Base-by-base conservation (phyloP, 2,797 vertebrate genomes). In the Sphaeramia orbicularis region DNA sequence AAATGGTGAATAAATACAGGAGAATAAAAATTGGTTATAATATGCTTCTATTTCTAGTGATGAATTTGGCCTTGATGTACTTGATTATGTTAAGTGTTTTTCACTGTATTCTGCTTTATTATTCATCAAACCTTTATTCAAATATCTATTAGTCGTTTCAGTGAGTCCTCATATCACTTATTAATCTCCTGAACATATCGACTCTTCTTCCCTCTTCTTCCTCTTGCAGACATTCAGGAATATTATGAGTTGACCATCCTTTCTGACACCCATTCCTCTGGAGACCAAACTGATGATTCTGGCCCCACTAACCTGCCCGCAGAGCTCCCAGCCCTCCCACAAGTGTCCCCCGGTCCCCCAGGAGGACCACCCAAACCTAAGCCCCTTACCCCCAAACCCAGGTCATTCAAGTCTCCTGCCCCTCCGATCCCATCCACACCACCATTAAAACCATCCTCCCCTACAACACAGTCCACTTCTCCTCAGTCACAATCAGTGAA, bases 201-300 rank as follows among this genome's bases (percentile, higher is more conserved):
- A 41, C 1, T 70, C 1, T 60, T 41, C 13, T 21, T 15, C 21
- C 60, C 27, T 67, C n/a, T 5, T 27, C 24, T 6, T 27, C 2
- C 24, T 27, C 40, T 47, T 61, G 15, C 80, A 98, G 92, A 93
- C 52, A 93, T 93, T 65, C 92, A 93, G 78, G 92, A 93, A 58
- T 92, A 82, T 78, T 92, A 93, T 10, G 92, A 93, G 77, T 42
- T 89, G 64, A 90, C 85, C 1, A 32, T 93, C 50, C 59, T 65
- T 14, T 41, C 65, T 12, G 89, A 90, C 61, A 78, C 41, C 13
- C 76, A 71, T 12, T 19, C 0, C 40, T 75, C 81, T 54, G 58
- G 14, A 7, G 63, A 58, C 16, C 67, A 63, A 24, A 6, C 18
- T 1, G 40, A 60, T 0, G 15, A 15, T 43, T 57, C 49, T 3